Percentiles rank a stretch among this genome's conserved stretches.
These are phyloP conservation scores for Cyprinus carpio DNA, from an alignment of 2,113 vertebrate species.

Conservation along the genomic window DNA sequence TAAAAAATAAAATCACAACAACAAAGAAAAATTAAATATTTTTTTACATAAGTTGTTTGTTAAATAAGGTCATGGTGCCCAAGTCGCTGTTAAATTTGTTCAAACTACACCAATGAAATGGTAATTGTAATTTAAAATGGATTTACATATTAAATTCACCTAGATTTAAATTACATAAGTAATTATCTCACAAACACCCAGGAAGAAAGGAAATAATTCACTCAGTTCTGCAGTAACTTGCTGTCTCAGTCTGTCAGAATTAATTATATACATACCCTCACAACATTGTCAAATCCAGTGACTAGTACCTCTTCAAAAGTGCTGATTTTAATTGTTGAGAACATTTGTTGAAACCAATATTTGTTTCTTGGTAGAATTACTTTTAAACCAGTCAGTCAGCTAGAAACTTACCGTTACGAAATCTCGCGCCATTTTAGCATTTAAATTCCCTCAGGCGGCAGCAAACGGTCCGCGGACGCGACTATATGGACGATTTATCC, in stretches of 20 bases:
- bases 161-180: background rate
- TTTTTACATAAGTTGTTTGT: no score
- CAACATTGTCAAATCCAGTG: no score
- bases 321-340: background rate
- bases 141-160: no score
- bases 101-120: no score
- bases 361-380: background rate
- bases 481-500: background rate
- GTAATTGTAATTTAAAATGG: no score
- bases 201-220: no score
- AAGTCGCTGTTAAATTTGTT: no score
- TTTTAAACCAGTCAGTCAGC: background rate
- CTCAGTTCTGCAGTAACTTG: background rate
- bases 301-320: background rate
- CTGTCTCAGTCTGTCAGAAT: background rate
- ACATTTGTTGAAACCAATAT: background rate
- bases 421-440: constrained; percentile 2
- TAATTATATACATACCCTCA: background rate
- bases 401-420: background rate
- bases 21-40: no score
- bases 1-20: no score
- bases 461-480: background rate
- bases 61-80: no score
- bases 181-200: background rate
- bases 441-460: background rate